A percentile compares a stretch with the other conserved stretches of the same genome.
Evolutionary conservation across 1,140 invertebrate genomes (phyloP).

Genomic region (Adelges cooleyi): DNA sequence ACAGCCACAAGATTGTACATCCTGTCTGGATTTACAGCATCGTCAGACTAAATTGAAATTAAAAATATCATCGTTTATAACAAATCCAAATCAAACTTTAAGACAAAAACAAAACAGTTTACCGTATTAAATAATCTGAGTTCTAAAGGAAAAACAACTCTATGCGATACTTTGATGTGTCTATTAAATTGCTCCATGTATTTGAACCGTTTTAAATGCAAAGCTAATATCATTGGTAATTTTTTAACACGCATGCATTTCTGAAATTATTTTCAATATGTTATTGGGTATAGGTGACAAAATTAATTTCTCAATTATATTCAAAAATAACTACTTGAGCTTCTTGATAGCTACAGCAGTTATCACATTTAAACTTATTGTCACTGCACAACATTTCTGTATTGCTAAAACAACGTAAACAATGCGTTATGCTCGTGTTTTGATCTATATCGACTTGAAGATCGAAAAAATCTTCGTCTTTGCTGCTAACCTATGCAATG

Average conservation of each 20-base stretch:
- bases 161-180: slow-evolving; percentile 96
- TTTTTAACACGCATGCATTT: slow-evolving; percentile 98
- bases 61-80: slow-evolving; percentile 12
- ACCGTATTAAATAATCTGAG: slow-evolving; percentile 95
- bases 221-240: slow-evolving; percentile 89
- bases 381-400: slow-evolving; percentile 98
- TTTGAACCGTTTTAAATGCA: slow-evolving; percentile 98
- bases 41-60: slow-evolving; percentile 66
- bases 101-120: too few species aligned
- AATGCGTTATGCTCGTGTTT: slow-evolving; percentile 98
- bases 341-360: slow-evolving; percentile 98
- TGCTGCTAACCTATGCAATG: slow-evolving; percentile 65
- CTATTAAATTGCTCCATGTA: slow-evolving; percentile 98
- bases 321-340: slow-evolving; percentile 55
- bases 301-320: not conserved
- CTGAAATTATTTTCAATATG: slow-evolving; percentile 42
- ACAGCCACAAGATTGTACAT: slow-evolving; percentile 97
- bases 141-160: slow-evolving; percentile 97
- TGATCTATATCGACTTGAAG: slow-evolving; percentile 98
- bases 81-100: not conserved
- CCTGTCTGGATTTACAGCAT: slow-evolving; percentile 93
- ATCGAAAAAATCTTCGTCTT: slow-evolving; percentile 99
- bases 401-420: slow-evolving; percentile 92
- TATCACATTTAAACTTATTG: slow-evolving; percentile 99
- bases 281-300: too few species aligned